Conservation (phyloP, 2,113 vertebrate genomes). For the Cranoglanis bouderius region DNA sequence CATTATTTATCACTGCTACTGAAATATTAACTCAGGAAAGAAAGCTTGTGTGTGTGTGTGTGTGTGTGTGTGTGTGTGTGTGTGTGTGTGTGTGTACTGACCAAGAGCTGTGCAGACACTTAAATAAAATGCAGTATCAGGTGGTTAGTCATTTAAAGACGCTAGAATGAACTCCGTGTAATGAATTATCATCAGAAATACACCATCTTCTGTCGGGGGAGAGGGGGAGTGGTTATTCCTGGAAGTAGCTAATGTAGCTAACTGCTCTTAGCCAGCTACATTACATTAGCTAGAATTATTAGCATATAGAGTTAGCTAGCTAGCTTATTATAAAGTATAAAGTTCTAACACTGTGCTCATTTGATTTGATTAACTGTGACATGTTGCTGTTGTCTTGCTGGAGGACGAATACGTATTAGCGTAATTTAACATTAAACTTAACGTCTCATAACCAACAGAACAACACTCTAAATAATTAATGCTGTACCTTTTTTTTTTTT, state of each 20-base stretch:
- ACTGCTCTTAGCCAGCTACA: neutral
- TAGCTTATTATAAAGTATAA: neutral
- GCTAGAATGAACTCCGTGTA: neutral
- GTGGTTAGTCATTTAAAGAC: neutral
- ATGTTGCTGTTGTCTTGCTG: neutral
- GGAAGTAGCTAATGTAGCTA: neutral
- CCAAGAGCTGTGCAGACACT: neutral
- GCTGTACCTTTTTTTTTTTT: neutral
- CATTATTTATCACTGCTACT: slow-evolving; percentile 46
- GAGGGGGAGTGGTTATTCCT: neutral
- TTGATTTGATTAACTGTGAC: neutral
- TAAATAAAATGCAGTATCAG: neutral
- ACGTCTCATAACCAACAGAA: neutral
- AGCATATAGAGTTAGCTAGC: neutral
- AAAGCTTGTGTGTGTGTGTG: slow-evolving; percentile 10
- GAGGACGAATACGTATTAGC: neutral
- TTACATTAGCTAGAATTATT: neutral
- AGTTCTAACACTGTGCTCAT: neutral
- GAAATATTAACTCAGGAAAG: slow-evolving; percentile 51
- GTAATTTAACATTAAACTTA: neutral
- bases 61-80: slow-evolving; percentile 6
- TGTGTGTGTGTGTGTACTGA: neutral
- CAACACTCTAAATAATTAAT: neutral
- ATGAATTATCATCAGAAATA: neutral
- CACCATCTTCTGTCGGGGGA: neutral